A percentile compares a stretch with the other conserved stretches of the same genome.
Conservation (phyloP, 2,797 vertebrate species). For the Neopelma chrysocephalum region DNA sequence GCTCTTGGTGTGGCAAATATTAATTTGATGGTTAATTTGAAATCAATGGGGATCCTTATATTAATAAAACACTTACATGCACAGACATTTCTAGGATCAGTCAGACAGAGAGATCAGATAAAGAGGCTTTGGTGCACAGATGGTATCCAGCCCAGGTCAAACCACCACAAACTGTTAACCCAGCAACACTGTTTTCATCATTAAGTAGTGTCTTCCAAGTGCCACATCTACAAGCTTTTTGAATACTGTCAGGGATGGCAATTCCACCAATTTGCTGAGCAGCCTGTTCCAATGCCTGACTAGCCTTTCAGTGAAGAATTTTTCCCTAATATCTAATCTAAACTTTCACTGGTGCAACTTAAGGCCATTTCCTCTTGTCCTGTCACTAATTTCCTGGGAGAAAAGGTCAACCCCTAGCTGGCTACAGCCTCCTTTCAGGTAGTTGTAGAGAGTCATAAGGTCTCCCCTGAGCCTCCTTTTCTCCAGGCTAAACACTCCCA, state of each 20-base stretch:
- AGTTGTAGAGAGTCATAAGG: neutral
- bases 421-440: neutral
- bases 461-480: neutral
- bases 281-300: neutral
- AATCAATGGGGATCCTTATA: neutral
- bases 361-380: neutral
- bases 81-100: neutral
- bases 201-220: neutral
- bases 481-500: neutral
- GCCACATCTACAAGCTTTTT: neutral
- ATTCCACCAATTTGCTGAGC: neutral
- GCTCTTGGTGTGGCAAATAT: neutral
- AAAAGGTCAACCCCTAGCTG: neutral
- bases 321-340: neutral
- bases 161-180: neutral
- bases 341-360: neutral
- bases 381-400: neutral
- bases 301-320: neutral
- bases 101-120: neutral
- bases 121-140: neutral
- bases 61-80: neutral
- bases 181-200: neutral
- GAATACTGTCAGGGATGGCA: neutral
- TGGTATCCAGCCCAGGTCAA: neutral
- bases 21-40: neutral